These are phyloP conservation scores for Percopsis omiscomaycus DNA, from an alignment of 2,797 vertebrate species.

Conservation along the genomic window DNA sequence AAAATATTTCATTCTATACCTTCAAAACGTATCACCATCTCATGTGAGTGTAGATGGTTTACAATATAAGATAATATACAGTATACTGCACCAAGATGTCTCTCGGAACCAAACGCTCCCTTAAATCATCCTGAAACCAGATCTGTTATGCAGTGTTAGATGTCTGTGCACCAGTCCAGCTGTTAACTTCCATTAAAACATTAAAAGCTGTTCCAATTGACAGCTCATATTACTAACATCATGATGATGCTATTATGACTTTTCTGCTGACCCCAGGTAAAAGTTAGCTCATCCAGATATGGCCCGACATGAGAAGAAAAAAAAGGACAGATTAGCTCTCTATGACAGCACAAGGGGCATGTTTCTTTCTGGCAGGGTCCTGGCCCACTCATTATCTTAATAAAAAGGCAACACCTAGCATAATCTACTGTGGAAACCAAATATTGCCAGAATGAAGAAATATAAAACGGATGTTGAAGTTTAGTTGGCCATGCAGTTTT, in stretches of 20 bases:
- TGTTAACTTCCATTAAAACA: conserved; percentile 45
- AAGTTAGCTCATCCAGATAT: conserved; percentile 38
- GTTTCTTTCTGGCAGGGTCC: not conserved
- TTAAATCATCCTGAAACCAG: too few species aligned
- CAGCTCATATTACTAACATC: conserved; percentile 57
- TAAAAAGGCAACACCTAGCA: too few species aligned
- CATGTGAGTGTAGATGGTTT: too few species aligned
- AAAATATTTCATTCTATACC: too few species aligned
- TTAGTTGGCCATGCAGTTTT: too few species aligned
- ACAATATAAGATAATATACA: too few species aligned
- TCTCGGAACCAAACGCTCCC: too few species aligned
- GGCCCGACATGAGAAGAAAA: conserved; percentile 18
- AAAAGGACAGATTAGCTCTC: not conserved
- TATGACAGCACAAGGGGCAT: not conserved
- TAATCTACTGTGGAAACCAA: too few species aligned
- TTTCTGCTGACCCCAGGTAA: conserved; percentile 43
- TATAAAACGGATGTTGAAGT: too few species aligned
- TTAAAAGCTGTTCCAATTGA: conserved; percentile 46
- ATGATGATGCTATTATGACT: conserved; percentile 58
- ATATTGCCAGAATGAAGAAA: too few species aligned
- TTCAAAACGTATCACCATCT: too few species aligned
- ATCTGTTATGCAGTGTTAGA: conserved; percentile 9
- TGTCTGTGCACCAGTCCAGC: conserved; percentile 27
- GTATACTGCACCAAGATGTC: too few species aligned
- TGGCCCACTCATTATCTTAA: not conserved